Evolutionary conservation across 53 echinoderm and acorn worm species (phyloP), one percentile per base, ranked within the genome.

Genomic region (Henricia sp.): DNA sequence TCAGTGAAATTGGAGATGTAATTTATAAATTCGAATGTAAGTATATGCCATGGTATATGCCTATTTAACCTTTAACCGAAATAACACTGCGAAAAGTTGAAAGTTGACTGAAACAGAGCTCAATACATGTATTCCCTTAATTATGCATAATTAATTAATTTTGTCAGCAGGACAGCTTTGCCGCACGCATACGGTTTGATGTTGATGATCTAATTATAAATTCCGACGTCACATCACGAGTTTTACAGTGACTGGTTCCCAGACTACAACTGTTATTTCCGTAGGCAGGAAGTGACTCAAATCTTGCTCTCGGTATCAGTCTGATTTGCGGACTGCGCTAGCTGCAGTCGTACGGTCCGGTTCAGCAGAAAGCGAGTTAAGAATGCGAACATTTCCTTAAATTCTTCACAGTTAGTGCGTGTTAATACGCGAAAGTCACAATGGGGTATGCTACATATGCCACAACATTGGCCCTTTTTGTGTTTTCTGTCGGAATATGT

Each of bases 211-310:
- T n/a, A n/a, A n/a, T n/a, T n/a, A n/a, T n/a, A n/a, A n/a, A n/a
- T n/a, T n/a, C n/a, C n/a, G n/a, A 80, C 80, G 80, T 80, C 80
- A 80, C 50, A 64, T 80, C 80, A 80, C 80, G 80, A 64, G 80
- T 60, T 80, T 62, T 63, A 46, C 30, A 4, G 30, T 57, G 70
- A 44, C 42, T 63, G 58, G 80, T 43, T 80, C 80, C 80, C 29
- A 35, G 80, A 80, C 80, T 80, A 43, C 62, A 57, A 63, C 48
- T 44, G 10, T 76, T 11, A 46, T 46, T 32, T 80, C 64, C 63
- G 46, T 23, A 43, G 19, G 65, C 10, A 64, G 80, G 80, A 80
- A 60, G 46, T 80, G 80, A 80, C 64, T 80, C 46, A 80, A 80
- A 58, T 42, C 62, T 80, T 14, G 35, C 80, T 63, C 32, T 80